Evolutionary conservation across 2,113 vertebrate species (phyloP), one percentile per base, ranked within the genome.

Genomic region (Upupa epops): DNA sequence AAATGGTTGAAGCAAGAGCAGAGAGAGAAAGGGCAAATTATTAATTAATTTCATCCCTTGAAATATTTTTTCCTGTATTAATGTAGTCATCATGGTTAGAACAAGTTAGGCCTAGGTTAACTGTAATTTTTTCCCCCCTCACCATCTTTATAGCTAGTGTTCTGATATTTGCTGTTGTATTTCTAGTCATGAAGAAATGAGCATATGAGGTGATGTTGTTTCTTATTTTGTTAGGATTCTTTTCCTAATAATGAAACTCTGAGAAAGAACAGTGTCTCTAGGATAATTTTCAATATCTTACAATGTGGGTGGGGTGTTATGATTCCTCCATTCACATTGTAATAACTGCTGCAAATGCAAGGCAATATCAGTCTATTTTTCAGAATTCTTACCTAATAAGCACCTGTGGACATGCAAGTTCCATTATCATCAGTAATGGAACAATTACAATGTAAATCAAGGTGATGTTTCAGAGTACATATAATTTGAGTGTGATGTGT

Each of bases 401-500:
- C 71, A 83, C 52, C 91, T 7, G 1, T 37, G 80, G 89, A 86
- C 88, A 42, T 64, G 42, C 31, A 88, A 34, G 77, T 88, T 79
- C 54, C 80, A 80, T 86, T 92, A 84, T 85, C 56, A 81, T 85
- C 79, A 83, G 48, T 88, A 93, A 90, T 76, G 54, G 80, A 91
- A 89, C 13, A 75, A 91, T 86, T 95, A 76, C 73, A 76, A 59
- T 78, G 61, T 56, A 93, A 92, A 89, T 82, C 84, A 86, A 40
- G 68, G 40, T 55, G 66, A 87, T 88, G 86, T 88, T 93, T 93
- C 76, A 78, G 26, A 18, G 28, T 72, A 70, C 31, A 32, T 69
- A 34, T 63, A 73, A 95, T 96, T 93, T 93, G 55, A 78, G 78
- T 95, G 75, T 85, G 85, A 65, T 84, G 5, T 89, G 26, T 66